phyloP scores from a whole-genome alignment of 2,113 vertebrate species.

The Nycticebus coucang region DNA sequence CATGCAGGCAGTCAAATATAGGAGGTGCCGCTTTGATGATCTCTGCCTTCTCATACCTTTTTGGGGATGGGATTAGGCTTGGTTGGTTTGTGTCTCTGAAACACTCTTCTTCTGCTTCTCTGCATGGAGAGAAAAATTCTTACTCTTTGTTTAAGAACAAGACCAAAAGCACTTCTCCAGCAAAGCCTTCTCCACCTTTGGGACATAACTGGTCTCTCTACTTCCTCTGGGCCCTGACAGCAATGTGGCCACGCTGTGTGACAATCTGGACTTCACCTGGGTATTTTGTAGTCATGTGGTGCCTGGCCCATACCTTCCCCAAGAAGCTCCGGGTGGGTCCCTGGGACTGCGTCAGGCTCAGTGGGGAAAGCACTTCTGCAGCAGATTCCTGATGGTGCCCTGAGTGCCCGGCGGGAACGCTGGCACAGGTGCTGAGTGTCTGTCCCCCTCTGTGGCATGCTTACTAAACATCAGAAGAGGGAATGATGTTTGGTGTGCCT shows the following conservation, averaged over 20 bases:
- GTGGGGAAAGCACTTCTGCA: not conserved
- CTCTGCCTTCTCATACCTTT: not conserved
- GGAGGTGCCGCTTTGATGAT: not conserved
- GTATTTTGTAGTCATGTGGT: rapidly evolving
- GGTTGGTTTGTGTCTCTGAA: not conserved
- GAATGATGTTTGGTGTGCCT: rapidly evolving
- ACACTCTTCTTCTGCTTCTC: not conserved
- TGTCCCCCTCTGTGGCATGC: rapidly evolving
- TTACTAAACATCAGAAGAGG: not conserved
- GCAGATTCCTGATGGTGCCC: rapidly evolving
- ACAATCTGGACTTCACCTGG: not conserved
- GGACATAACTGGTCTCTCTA: too few species aligned
- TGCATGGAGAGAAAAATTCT: not conserved
- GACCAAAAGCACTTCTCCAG: not conserved
- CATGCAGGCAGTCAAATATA: rapidly evolving
- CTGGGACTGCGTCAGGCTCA: not conserved
- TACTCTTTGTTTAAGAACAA: not conserved
- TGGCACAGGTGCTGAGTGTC: too few species aligned
- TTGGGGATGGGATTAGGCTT: not conserved
- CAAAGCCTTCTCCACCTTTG: not conserved
- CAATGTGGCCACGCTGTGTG: too few species aligned
- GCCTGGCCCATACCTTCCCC: not conserved
- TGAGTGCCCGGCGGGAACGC: not conserved
- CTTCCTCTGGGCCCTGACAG: not conserved
- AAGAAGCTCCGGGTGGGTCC: not conserved